Conservation (phyloP, 2,888 invertebrate genomes). For the Oligia latruncula region DNA sequence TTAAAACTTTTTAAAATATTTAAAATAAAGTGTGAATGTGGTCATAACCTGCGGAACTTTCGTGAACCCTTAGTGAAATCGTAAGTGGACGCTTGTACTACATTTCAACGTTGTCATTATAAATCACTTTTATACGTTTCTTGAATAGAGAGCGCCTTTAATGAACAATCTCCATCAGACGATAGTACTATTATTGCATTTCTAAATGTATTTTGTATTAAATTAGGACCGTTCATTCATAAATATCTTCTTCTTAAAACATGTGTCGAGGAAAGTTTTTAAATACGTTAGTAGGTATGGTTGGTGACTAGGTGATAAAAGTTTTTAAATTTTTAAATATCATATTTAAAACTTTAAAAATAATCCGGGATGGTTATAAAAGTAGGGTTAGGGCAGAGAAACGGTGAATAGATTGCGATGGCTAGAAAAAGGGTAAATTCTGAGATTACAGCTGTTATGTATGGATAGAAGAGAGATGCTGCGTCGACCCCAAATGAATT, state of each 20-base stretch:
- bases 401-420: background rate
- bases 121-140: slow-evolving; percentile 46
- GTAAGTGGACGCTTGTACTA: slow-evolving; percentile 58
- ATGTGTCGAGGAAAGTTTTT: background rate
- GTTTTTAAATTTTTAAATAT: background rate
- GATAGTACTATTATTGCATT: slow-evolving; percentile 1
- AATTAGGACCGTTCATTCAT: slow-evolving; percentile 11
- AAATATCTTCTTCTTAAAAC: background rate
- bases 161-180: slow-evolving; percentile 16
- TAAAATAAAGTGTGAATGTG: slow-evolving; percentile 42
- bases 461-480: background rate
- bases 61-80: slow-evolving; percentile 53
- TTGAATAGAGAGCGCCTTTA: slow-evolving; percentile 52
- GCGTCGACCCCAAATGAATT: background rate
- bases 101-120: slow-evolving; percentile 39
- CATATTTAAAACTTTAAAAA: background rate
- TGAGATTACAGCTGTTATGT: background rate
- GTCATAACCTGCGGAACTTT: slow-evolving; percentile 35
- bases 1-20: background rate
- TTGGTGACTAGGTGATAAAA: too few relatives aligned
- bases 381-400: background rate
- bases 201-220: slow-evolving; percentile 4
- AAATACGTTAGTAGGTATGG: background rate
- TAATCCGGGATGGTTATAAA: background rate
- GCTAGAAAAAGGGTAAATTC: background rate